phyloP scores from a whole-genome alignment of 2,888 invertebrate genomes.

The Cosmia trapezina region DNA sequence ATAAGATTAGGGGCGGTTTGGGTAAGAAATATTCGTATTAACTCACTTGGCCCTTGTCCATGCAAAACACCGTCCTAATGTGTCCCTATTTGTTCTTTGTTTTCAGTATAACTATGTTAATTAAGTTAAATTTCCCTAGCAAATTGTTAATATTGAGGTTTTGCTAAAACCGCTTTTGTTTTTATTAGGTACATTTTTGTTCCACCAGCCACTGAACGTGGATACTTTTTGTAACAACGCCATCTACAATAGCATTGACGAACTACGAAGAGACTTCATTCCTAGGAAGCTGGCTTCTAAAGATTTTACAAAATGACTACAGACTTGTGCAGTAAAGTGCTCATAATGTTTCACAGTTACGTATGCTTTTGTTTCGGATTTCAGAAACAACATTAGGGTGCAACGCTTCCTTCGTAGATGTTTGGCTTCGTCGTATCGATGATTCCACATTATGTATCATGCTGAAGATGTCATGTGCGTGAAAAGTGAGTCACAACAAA shows the following conservation, averaged over 20 bases:
- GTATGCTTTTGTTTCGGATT: neutral
- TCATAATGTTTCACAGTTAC: neutral
- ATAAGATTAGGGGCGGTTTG: conserved; percentile 57
- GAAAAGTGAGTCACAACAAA: neutral
- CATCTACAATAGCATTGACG: conserved; percentile 37
- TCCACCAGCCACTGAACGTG: too few species aligned
- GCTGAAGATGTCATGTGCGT: neutral
- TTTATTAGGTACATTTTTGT: neutral
- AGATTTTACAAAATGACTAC: neutral
- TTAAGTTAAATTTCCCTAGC: neutral
- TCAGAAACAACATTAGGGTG: too few species aligned
- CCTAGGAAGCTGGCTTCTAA: neutral
- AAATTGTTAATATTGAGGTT: neutral
- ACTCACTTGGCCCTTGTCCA: conserved; percentile 33
- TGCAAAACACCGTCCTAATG: conserved; percentile 27
- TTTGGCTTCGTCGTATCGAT: neutral
- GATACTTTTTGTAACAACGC: conserved; percentile 32
- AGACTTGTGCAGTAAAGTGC: neutral
- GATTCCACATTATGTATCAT: neutral
- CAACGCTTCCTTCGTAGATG: neutral
- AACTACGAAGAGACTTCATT: conserved; percentile 29
- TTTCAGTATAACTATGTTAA: conserved; percentile 28
- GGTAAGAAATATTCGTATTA: conserved; percentile 60
- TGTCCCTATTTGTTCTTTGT: conserved; percentile 42
- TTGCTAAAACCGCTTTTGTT: neutral